Evolutionary conservation across 35 echinoderm and acorn worm genomes (phyloP).

Genomic region (Lytechinus pictus): DNA sequence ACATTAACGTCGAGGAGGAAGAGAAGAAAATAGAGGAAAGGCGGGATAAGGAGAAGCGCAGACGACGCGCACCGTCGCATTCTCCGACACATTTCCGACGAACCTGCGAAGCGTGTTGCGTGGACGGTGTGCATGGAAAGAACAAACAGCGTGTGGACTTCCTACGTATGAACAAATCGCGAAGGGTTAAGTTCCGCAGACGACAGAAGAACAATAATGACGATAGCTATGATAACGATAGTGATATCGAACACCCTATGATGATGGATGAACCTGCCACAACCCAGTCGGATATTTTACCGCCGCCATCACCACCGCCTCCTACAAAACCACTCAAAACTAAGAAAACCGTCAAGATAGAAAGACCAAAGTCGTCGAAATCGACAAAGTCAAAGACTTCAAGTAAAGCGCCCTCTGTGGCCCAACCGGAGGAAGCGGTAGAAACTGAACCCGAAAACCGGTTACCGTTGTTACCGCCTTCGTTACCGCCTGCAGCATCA

Average conservation of each 20-base stretch:
- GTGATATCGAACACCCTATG: background rate
- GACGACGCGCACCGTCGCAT: background rate
- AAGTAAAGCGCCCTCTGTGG: background rate
- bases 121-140: background rate
- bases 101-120: background rate
- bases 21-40: slow-evolving; percentile 5
- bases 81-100: slow-evolving; percentile 20
- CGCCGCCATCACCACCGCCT: background rate
- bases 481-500: background rate
- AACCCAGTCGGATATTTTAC: background rate
- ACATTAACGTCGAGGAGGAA: slow-evolving; percentile 41
- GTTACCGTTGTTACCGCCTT: background rate
- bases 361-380: background rate
- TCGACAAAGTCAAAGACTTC: background rate
- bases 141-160: slow-evolving; percentile 32
- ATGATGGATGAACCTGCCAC: background rate
- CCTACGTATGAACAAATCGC: slow-evolving; percentile 33
- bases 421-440: background rate
- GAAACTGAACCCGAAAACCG: background rate
- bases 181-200: background rate
- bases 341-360: background rate
- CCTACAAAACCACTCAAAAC: background rate
- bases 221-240: slow-evolving; percentile 15
- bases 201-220: background rate
- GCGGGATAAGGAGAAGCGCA: background rate